Conservation (phyloP, 1,140 invertebrate species). For the Arion vulgaris region DNA sequence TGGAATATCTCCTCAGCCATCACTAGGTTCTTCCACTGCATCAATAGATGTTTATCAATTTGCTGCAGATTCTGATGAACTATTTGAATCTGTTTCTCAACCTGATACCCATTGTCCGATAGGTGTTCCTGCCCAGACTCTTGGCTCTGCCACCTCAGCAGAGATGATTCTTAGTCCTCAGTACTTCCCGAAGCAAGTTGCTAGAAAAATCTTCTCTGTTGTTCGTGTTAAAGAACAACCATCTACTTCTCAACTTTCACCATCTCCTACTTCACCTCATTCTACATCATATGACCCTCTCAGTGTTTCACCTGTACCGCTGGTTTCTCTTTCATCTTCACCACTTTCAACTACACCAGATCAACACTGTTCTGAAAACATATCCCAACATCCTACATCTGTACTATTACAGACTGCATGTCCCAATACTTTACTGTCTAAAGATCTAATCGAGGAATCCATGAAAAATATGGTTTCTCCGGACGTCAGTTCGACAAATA, state of each 20-base stretch:
- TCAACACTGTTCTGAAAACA: neutral
- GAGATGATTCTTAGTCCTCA: constrained; percentile 63
- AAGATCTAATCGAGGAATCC: constrained; percentile 43
- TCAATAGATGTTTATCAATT: neutral
- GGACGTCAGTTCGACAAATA: neutral
- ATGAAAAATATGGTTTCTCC: constrained; percentile 19
- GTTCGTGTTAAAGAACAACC: constrained; percentile 49
- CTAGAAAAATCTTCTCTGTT: constrained; percentile 67
- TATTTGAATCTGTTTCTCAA: neutral
- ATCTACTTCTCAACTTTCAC: constrained; percentile 8
- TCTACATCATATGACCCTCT: constrained; percentile 32
- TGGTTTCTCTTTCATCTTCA: constrained; percentile 23
- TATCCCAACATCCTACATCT: neutral
- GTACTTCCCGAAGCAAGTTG: constrained; percentile 57
- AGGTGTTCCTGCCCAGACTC: neutral
- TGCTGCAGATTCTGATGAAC: neutral
- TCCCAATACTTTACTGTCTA: constrained; percentile 42
- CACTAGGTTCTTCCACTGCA: constrained; percentile 49
- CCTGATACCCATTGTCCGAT: neutral
- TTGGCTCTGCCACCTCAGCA: constrained; percentile 45
- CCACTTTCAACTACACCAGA: neutral
- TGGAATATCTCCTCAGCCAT: constrained; percentile 40
- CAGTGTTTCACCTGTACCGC: constrained; percentile 17
- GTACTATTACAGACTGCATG: constrained; percentile 2
- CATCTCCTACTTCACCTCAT: constrained; percentile 13